A percentile compares a stretch with the other conserved stretches of the same genome.
Conservation (phyloP, 2,113 vertebrate species). For the Oceanites oceanicus region DNA sequence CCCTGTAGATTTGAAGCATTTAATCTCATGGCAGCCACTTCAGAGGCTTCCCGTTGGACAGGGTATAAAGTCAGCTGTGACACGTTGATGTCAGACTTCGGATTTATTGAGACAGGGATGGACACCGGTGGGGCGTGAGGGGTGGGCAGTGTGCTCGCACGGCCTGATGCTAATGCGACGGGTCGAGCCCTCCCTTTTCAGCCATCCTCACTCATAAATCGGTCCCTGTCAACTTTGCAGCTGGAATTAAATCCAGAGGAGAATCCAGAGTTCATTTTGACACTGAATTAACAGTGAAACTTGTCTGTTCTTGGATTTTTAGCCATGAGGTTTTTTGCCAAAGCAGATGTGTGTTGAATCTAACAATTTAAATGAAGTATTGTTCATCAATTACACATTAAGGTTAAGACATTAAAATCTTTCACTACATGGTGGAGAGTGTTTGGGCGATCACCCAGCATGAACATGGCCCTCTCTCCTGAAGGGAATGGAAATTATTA, state of each 20-base stretch:
- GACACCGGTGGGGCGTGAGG: background rate
- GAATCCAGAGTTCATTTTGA: background rate
- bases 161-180: background rate
- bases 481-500: constrained; percentile 31
- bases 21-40: background rate
- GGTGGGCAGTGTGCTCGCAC: accelerated
- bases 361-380: background rate
- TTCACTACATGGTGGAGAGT: background rate
- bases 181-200: background rate
- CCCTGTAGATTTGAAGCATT: background rate
- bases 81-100: background rate
- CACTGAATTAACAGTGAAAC: background rate
- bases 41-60: background rate
- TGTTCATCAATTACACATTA: background rate
- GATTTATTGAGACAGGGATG: background rate
- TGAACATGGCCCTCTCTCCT: background rate
- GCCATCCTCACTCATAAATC: background rate
- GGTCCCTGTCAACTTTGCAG: background rate
- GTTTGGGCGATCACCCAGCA: background rate
- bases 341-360: background rate
- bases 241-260: background rate
- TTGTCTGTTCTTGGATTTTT: background rate
- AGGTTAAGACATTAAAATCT: background rate
- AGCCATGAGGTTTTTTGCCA: background rate
- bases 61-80: background rate